Base-by-base conservation (phyloP, 2,113 vertebrate genomes). In the Channa argus region DNA sequence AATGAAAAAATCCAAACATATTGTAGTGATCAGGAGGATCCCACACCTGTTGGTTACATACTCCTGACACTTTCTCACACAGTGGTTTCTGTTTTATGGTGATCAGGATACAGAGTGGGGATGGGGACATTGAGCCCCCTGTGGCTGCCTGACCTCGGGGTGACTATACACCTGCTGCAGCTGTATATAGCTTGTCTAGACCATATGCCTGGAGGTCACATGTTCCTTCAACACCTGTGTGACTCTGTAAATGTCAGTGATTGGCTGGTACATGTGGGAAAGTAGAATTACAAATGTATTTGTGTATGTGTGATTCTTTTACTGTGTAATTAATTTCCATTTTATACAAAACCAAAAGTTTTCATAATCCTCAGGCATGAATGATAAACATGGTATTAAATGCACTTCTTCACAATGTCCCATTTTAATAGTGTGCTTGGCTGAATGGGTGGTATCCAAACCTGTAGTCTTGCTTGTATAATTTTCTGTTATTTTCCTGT, bases 121-220 rank as follows among this genome's bases (percentile, higher is more conserved):
- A 1, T 24, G 39, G 39, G 7, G 39, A 15, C 11, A 0, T 38
- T 12, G 56, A 37, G 24, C 44, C 43, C 5, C 36, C 24, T 24
- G 9, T 41, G 43, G 41, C 7, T 15, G 45, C 24, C 53, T 43
- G 45, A 3, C 37, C 47, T 34, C 0, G 8, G 39, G n/a, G 52
- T 3, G 51, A 8, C 49, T 50, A 7, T 33, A 41, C 76, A 77
- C 76, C 80, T 83, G 73, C 43, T 77, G 33, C 24, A 70, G 60
- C 55, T 61, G 15, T 76, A 69, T 36, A 59, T 5, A 14, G 8
- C n/a, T n/a, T n/a, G 4, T 43, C 10, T 64, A 6, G n/a, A 24
- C 24, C 24, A 24, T 24, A 1, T 36, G 45, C 11, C 58, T 53
- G 45, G 8, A 39, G 52, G 14, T 76, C 65, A 70, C 70, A 65